A percentile compares a stretch with the other conserved stretches of the same genome.
phyloP scores from a whole-genome alignment of 2,113 vertebrate species.

The Tinamus guttatus region DNA sequence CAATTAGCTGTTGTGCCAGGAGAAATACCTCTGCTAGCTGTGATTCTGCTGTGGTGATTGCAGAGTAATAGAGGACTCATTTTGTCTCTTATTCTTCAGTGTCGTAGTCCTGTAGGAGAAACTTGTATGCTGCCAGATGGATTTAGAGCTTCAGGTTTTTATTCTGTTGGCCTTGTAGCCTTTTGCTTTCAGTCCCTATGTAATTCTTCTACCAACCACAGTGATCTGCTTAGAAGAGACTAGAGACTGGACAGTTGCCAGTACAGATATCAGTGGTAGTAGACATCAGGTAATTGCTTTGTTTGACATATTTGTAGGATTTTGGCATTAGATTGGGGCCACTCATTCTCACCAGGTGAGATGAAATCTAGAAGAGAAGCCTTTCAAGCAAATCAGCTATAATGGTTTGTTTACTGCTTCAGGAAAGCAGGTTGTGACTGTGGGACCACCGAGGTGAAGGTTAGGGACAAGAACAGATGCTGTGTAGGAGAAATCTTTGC shows the following conservation, averaged over 20 bases:
- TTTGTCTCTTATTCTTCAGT: slow-evolving; percentile 40
- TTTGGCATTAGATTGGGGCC: neutral
- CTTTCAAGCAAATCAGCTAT: neutral
- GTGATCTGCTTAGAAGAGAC: slow-evolving; percentile 2
- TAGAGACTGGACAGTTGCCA: neutral
- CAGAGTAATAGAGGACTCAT: slow-evolving; percentile 1
- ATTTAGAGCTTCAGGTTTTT: slow-evolving; percentile 20
- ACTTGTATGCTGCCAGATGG: neutral
- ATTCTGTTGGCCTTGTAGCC: slow-evolving; percentile 20
- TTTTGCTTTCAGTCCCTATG: neutral
- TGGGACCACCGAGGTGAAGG: neutral
- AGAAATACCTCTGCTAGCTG: slow-evolving; percentile 30
- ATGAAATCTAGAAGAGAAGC: neutral
- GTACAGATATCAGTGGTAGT: neutral
- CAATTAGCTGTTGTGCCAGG: slow-evolving; percentile 51
- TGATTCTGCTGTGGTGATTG: neutral
- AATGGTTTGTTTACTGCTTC: neutral
- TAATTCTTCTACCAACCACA: slow-evolving; percentile 30
- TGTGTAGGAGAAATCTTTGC: neutral
- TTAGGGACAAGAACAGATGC: neutral
- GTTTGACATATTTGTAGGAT: neutral
- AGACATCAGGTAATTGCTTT: neutral
- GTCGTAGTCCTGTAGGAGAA: neutral
- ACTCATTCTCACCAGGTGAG: neutral
- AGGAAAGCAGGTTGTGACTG: neutral